Base-by-base conservation (phyloP, 2,797 vertebrate species). In the Callimico goeldii region DNA sequence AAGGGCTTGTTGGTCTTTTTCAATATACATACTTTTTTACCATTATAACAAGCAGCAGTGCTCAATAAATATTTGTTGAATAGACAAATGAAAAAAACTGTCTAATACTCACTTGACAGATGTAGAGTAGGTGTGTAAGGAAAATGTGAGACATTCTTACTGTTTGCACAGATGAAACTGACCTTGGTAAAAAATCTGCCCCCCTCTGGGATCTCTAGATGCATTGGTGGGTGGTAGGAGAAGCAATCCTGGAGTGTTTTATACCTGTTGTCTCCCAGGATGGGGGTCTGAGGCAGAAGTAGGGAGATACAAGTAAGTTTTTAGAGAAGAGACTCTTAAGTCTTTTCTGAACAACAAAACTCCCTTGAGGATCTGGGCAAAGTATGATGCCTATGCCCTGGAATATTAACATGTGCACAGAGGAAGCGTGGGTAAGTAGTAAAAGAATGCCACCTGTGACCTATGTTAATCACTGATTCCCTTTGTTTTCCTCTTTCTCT, bases 271-370 rank as follows among this genome's bases (percentile, higher is more conserved):
- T 67, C 39, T 84, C 9, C 24, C 58, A 28, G n/a, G 20, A 39
- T 70, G 52, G 15, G n/a, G 30, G 36, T 61, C 30, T 88, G 72
- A 41, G 67, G 46, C 12, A 79, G 90, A 67, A 82, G n/a, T 5
- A 92, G 58, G 81, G 15, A 88, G 36, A 33, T 19, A 2, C 0
- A 75, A 76, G 22, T 24, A 55, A 36, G 17, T 24, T 61, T 3
- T 20, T 61, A 46, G 13, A 70, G 57, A 7, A 72, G 33, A 50
- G 50, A 88, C n/a, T 91, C 89, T 36, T 85, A 88, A 77, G 77
- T 15, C n/a, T 93, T 96, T 75, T 75, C 95, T 67, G 15, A 86
- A 67, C 43, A 72, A 15, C 41, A 48, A 64, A 93, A 93, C 28
- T 55, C 55, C 50, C 72, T 48, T 73, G 77, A 94, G 79, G 30